These are phyloP conservation scores for Ophion slaviceki DNA, from an alignment of 2,888 invertebrate genomes.

Conservation along the genomic window DNA sequence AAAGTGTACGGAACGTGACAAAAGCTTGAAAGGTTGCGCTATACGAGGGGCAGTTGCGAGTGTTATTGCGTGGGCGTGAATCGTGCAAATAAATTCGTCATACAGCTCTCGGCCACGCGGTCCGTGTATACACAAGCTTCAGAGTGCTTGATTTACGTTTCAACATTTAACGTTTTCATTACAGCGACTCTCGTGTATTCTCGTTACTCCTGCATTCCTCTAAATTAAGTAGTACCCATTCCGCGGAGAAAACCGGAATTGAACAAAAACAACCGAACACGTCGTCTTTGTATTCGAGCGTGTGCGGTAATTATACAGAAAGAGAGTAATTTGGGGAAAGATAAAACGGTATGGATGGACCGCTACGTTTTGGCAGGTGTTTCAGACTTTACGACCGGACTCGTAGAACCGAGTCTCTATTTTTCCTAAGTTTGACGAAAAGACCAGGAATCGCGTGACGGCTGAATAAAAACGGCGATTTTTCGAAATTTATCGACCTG, in stretches of 20 bases:
- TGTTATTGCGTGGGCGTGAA: constrained; percentile 1
- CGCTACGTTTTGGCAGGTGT: neutral
- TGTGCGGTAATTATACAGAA: too few relatives aligned
- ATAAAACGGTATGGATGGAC: neutral
- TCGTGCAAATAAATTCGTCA: constrained; percentile 26
- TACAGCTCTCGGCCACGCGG: neutral
- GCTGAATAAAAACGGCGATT: neutral
- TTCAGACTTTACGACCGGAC: neutral
- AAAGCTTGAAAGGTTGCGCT: neutral
- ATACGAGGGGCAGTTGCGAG: neutral
- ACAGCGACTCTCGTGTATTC: neutral
- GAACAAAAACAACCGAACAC: neutral
- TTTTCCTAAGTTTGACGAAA: neutral
- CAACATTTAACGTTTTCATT: constrained; percentile 43
- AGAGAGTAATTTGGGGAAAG: neutral
- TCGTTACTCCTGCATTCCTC: neutral
- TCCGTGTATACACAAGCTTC: neutral
- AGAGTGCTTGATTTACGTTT: constrained; percentile 31
- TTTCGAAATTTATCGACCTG: neutral
- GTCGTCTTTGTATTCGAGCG: neutral
- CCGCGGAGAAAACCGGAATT: neutral
- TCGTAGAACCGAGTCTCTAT: neutral
- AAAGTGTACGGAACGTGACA: neutral
- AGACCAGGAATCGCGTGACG: neutral
- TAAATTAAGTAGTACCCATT: constrained; percentile 5